Conservation (phyloP, 2,888 invertebrate genomes). For the Synergus itoensis region DNA sequence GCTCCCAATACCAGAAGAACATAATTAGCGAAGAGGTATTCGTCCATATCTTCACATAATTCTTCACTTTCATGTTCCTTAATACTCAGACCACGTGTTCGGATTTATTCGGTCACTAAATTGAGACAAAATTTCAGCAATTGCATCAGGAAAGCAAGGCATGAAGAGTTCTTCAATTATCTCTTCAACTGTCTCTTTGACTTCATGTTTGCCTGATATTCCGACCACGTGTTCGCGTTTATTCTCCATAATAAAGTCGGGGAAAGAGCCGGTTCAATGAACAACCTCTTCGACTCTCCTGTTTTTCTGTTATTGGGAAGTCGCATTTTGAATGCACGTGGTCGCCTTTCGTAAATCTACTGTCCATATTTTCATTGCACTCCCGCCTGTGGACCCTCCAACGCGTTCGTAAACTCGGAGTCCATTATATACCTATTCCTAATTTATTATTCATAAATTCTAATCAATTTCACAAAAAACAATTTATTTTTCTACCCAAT, state of each 20-base stretch:
- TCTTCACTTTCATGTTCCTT: constrained; percentile 60
- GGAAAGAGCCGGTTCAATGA: no score
- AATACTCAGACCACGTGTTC: constrained; percentile 71
- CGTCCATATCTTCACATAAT: no score
- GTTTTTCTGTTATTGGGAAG: constrained; percentile 63
- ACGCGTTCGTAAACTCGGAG: constrained; percentile 5
- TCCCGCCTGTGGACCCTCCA: constrained; percentile 21
- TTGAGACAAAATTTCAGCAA: no score
- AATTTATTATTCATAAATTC: not conserved
- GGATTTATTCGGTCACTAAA: constrained; percentile 51
- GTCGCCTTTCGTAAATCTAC: constrained; percentile 67
- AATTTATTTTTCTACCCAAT: not conserved
- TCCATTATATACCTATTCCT: not conserved
- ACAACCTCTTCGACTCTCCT: constrained; percentile 53
- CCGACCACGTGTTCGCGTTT: no score
- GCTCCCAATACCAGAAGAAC: no score
- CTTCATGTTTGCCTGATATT: no score
- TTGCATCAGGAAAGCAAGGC: no score
- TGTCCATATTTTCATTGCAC: constrained; percentile 58
- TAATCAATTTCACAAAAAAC: not conserved
- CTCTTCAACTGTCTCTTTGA: no score
- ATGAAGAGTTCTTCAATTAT: no score
- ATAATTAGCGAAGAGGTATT: no score
- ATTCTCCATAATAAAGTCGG: no score
- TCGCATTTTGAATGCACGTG: constrained; percentile 77